Evolutionary conservation across 2,888 invertebrate genomes (phyloP).

Genomic region (Cephus runcator): DNA sequence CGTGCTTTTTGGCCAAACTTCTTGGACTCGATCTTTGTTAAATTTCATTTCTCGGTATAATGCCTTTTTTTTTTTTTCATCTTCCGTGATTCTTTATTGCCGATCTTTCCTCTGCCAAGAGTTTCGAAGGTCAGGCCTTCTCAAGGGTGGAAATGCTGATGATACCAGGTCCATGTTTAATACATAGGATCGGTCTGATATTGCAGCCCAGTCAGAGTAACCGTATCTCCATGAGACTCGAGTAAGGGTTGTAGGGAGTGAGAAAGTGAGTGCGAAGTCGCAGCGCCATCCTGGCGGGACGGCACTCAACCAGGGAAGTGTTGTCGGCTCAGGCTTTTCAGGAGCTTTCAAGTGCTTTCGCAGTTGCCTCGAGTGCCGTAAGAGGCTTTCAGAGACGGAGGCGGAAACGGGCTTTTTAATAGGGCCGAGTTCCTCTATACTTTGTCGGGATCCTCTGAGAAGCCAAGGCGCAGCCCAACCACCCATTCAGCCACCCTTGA

Average conservation of each 20-base stretch:
- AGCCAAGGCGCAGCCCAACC: not conserved
- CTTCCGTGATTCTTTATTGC: not conserved
- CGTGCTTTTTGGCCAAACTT: not conserved
- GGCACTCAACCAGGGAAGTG: conserved; percentile 62
- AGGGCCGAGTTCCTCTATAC: conserved; percentile 47
- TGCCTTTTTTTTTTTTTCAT: not conserved
- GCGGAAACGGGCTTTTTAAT: conserved; percentile 66
- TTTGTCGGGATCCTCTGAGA: not conserved
- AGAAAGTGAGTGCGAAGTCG: conserved; percentile 55
- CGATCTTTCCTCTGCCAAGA: not conserved
- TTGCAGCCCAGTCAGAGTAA: conserved; percentile 37
- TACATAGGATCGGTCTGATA: conserved; percentile 59
- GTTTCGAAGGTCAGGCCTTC: conserved; percentile 11
- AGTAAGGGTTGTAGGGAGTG: not conserved
- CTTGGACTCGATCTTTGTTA: not conserved
- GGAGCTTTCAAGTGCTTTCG: conserved; percentile 66
- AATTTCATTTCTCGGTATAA: not conserved
- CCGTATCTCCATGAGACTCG: conserved; percentile 57
- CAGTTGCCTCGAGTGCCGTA: conserved; percentile 66
- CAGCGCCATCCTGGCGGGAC: conserved; percentile 50
- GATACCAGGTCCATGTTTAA: conserved; percentile 53
- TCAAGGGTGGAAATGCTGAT: conserved; percentile 22
- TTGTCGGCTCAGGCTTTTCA: conserved; percentile 65
- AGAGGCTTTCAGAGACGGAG: conserved; percentile 66
- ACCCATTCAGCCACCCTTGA: not conserved